These are phyloP conservation scores for Hymenopus coronatus DNA, from an alignment of 2,888 invertebrate genomes.

Conservation along the genomic window DNA sequence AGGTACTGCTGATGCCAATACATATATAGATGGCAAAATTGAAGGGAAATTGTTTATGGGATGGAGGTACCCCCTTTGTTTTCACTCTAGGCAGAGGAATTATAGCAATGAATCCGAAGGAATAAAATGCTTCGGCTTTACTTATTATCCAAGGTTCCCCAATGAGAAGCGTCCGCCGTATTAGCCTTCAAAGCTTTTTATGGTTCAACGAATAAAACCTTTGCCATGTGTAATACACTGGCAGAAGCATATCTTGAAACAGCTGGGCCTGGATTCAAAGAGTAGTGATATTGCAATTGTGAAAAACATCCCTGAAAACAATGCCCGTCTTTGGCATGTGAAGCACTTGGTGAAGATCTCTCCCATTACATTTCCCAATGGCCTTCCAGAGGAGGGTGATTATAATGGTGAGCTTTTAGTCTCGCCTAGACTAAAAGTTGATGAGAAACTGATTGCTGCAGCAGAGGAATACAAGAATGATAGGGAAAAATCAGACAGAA, in stretches of 20 bases:
- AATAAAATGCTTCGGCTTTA: constrained; percentile 53
- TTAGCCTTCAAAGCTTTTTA: constrained; percentile 73
- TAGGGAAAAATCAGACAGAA: constrained; percentile 63
- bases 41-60: neutral
- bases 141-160: constrained; percentile 61
- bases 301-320: constrained; percentile 81
- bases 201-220: constrained; percentile 70
- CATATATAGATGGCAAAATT: neutral
- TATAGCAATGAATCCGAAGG: constrained; percentile 41
- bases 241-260: constrained; percentile 65
- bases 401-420: constrained; percentile 69
- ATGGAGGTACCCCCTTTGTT: neutral
- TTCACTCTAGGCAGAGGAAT: neutral
- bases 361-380: constrained; percentile 79
- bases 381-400: constrained; percentile 69
- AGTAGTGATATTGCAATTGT: constrained; percentile 60
- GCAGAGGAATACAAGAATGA: constrained; percentile 58
- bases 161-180: constrained; percentile 72
- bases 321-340: constrained; percentile 71
- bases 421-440: constrained; percentile 50
- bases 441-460: constrained; percentile 55
- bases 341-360: constrained; percentile 81
- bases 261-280: constrained; percentile 62
- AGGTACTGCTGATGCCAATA: too few relatives aligned
- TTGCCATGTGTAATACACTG: constrained; percentile 68